phyloP scores from a whole-genome alignment of 2,113 vertebrate species.

The Collichthys lucidus region DNA sequence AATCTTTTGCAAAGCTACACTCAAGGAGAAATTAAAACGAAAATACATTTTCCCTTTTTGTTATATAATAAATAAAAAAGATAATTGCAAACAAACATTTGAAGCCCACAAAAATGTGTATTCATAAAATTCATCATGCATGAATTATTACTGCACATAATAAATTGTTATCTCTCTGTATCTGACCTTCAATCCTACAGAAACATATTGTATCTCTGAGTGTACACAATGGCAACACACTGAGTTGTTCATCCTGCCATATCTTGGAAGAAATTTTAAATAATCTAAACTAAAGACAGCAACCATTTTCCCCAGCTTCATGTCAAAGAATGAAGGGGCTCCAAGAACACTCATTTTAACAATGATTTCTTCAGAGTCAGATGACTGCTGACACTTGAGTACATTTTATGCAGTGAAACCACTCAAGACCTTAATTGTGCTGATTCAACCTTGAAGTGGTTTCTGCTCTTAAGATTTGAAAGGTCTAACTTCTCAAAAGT shows the following conservation, averaged over 20 bases:
- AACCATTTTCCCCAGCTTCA: neutral
- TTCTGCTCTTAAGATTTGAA: neutral
- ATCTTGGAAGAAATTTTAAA: neutral
- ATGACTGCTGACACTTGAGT: neutral
- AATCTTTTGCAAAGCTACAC: neutral
- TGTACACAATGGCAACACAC: neutral
- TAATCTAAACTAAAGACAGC: neutral
- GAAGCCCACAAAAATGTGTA: neutral
- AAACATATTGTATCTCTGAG: neutral
- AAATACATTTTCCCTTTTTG: neutral
- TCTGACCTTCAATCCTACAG: neutral
- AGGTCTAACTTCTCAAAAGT: neutral
- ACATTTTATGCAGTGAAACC: slow-evolving; percentile 6
- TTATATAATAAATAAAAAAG: neutral
- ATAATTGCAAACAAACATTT: neutral
- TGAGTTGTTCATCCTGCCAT: neutral
- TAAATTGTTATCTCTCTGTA: neutral
- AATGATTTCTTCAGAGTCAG: neutral
- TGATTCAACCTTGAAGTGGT: slow-evolving; percentile 5
- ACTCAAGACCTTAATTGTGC: neutral
- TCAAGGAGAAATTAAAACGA: neutral
- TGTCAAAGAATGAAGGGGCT: too few species aligned
- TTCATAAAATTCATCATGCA: neutral
- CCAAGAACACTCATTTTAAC: neutral
- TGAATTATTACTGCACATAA: neutral